A percentile compares a stretch with the other conserved stretches of the same genome.
phyloP scores from a whole-genome alignment of 2,888 invertebrate species.

The Zygothrica quintamaculata region DNA sequence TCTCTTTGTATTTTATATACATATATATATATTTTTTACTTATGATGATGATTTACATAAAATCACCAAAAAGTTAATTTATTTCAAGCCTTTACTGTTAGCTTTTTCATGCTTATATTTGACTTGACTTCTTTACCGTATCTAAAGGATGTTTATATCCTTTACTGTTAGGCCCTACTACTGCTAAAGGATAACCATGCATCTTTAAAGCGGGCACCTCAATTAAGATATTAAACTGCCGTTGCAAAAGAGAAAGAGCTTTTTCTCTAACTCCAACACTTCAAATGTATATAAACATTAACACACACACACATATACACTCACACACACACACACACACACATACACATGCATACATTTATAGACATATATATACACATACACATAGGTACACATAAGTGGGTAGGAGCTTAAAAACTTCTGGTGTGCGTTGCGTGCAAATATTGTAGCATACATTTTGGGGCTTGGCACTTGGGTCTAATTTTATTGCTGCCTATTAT shows the following conservation, averaged over 20 bases:
- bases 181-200: constrained; percentile 44
- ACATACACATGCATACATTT: background rate
- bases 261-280: constrained; percentile 7
- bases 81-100: constrained; percentile 73
- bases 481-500: constrained; percentile 75
- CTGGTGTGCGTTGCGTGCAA: constrained; percentile 57
- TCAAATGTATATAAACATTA: constrained; percentile 7
- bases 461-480: constrained; percentile 61
- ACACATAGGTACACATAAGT: constrained; percentile 24
- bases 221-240: constrained; percentile 77
- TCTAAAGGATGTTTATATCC: constrained; percentile 20
- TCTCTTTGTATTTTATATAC: constrained; percentile 12
- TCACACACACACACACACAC: constrained; percentile 6
- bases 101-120: constrained; percentile 41
- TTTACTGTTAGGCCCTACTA: no score
- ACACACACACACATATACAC: constrained; percentile 9
- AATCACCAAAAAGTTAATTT: constrained; percentile 79
- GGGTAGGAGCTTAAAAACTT: constrained; percentile 50
- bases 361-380: constrained; percentile 1
- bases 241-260: constrained; percentile 25
- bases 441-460: constrained; percentile 69
- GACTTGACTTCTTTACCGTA: constrained; percentile 48
- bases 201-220: constrained; percentile 73
- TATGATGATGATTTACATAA: constrained; percentile 73
- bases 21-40: constrained; percentile 4